Evolutionary conservation across 1,140 invertebrate species (phyloP).

Genomic region (Micrasema minimum): DNA sequence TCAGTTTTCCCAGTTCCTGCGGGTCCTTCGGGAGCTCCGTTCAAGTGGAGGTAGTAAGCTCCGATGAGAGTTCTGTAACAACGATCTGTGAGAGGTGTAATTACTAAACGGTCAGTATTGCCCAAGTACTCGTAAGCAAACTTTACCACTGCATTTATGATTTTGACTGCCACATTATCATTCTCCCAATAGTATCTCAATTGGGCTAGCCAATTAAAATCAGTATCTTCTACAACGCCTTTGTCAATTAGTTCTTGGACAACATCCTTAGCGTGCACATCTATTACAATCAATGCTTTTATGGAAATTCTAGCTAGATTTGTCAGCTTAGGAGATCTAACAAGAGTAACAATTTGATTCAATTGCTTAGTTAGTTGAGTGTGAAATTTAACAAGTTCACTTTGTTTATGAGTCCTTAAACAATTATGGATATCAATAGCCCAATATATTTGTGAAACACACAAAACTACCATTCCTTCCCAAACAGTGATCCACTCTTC

Average conservation of each 20-base stretch:
- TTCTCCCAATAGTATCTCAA: slow-evolving; percentile 92
- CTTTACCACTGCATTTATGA: slow-evolving; percentile 86
- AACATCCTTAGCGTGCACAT: slow-evolving; percentile 92
- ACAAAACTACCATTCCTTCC: slow-evolving; percentile 90
- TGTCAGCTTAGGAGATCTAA: slow-evolving; percentile 68
- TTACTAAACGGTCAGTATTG: slow-evolving; percentile 81
- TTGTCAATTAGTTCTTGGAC: slow-evolving; percentile 78
- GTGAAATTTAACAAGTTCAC: slow-evolving; percentile 69
- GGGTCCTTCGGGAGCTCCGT: slow-evolving; percentile 88
- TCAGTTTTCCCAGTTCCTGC: slow-evolving; percentile 96
- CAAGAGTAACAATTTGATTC: slow-evolving; percentile 73
- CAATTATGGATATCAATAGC: slow-evolving; percentile 80
- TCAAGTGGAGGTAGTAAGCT: slow-evolving; percentile 85
- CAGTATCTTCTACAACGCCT: slow-evolving; percentile 76
- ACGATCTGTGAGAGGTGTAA: slow-evolving; percentile 87
- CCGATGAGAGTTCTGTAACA: slow-evolving; percentile 91
- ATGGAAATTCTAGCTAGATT: slow-evolving; percentile 81
- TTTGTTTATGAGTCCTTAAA: slow-evolving; percentile 69
- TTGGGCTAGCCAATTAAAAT: slow-evolving; percentile 93
- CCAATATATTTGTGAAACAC: slow-evolving; percentile 91
- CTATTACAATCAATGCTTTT: slow-evolving; percentile 88
- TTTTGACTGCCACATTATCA: slow-evolving; percentile 79
- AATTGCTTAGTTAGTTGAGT: slow-evolving; percentile 68
- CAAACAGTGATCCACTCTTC: slow-evolving; percentile 83
- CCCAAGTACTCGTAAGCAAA: slow-evolving; percentile 95